Conservation (phyloP, 1,140 invertebrate species). For the Coenobita brevimanus region DNA sequence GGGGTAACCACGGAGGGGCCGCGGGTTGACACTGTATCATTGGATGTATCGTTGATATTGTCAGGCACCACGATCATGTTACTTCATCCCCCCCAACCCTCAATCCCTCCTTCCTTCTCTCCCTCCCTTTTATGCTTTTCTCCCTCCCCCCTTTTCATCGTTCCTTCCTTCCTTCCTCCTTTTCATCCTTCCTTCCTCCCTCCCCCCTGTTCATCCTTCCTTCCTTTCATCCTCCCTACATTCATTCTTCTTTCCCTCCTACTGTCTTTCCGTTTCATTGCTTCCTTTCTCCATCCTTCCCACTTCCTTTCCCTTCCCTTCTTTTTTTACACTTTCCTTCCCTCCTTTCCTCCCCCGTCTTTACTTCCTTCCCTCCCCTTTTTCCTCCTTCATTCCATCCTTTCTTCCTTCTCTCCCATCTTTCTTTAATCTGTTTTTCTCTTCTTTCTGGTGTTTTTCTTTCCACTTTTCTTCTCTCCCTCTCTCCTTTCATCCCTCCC, state of each 20-base stretch:
- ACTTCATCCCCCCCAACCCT: no score
- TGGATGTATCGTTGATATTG: no score
- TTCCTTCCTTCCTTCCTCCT: not conserved
- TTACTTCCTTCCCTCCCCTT: no score
- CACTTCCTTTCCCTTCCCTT: not conserved
- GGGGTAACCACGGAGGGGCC: no score
- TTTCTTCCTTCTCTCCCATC: not conserved
- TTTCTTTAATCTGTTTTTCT: not conserved
- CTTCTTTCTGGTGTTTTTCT: not conserved
- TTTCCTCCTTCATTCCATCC: not conserved
- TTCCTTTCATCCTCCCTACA: not conserved
- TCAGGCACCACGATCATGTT: no score
- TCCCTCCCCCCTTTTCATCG: not conserved
- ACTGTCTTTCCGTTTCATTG: not conserved
- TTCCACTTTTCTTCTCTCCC: not conserved
- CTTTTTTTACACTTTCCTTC: not conserved
- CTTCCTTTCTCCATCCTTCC: not conserved
- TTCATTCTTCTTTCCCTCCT: no score
- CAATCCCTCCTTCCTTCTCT: no score
- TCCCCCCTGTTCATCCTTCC: not conserved
- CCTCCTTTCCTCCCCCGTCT: no score
- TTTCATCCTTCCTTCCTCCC: not conserved
- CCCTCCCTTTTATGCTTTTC: not conserved
- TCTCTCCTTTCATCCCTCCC: not conserved
- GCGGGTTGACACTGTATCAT: no score